Conservation (phyloP, 1,140 invertebrate species). For the Oryctes rhinoceros region DNA sequence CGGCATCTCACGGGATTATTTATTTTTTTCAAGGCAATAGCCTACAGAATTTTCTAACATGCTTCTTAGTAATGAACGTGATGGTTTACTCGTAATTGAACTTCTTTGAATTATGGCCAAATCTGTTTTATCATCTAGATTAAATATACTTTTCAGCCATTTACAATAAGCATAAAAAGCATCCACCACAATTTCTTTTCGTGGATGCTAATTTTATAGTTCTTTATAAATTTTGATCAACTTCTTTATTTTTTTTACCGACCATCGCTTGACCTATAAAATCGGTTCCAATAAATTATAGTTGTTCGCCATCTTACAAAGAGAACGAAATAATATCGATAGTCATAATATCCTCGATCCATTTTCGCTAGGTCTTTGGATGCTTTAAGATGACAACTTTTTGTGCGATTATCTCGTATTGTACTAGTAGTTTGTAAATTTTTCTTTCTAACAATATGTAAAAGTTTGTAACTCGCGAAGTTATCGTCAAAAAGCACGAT, state of each 20-base stretch:
- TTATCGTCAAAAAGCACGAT: background rate
- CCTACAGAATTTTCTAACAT: conserved; percentile 12
- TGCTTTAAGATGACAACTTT: background rate
- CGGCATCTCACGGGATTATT: background rate
- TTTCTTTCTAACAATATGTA: background rate
- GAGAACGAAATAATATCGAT: too few species aligned
- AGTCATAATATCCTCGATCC: background rate
- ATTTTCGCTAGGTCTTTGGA: background rate
- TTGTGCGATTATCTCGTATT: background rate
- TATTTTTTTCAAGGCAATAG: background rate
- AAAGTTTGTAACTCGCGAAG: background rate
- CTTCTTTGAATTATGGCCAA: conserved; percentile 33
- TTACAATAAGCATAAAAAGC: conserved; percentile 6
- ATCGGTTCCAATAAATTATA: too few species aligned
- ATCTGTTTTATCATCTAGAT: conserved; percentile 3
- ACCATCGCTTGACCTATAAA: too few species aligned
- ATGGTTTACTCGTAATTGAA: conserved; percentile 6
- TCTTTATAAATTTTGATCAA: background rate
- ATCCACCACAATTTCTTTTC: background rate
- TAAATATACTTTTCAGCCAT: background rate
- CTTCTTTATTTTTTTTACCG: too few species aligned
- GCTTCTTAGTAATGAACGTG: conserved; percentile 1
- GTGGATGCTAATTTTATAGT: conserved; percentile 6
- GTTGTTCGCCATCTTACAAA: too few species aligned
- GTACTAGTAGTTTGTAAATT: too few species aligned